These are phyloP conservation scores for Psylliodes chrysocephalus DNA, from an alignment of 2,888 invertebrate species.

Conservation along the genomic window DNA sequence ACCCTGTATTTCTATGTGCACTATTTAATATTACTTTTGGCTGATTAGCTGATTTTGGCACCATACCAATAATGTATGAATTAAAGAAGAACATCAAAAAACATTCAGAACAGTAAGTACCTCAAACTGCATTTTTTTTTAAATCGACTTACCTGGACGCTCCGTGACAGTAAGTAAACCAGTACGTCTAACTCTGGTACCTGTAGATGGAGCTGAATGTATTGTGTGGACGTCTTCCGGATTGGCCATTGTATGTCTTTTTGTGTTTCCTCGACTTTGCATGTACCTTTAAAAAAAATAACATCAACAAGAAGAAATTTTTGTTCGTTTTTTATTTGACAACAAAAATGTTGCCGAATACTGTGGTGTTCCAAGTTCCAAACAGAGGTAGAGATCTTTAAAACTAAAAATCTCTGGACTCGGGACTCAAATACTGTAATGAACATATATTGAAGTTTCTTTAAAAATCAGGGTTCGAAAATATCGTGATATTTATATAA, in stretches of 20 bases:
- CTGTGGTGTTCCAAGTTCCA: too few relatives aligned
- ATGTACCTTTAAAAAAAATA: constrained; percentile 72
- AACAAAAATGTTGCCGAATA: too few relatives aligned
- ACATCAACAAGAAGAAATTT: too few relatives aligned
- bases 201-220: constrained; percentile 53
- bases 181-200: constrained; percentile 75
- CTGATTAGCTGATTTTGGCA: not conserved
- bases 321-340: too few relatives aligned
- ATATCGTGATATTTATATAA: too few relatives aligned
- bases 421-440: too few relatives aligned
- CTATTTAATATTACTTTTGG: too few relatives aligned
- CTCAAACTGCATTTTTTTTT: not conserved
- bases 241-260: constrained; percentile 82
- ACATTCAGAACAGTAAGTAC: not conserved
- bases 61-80: not conserved
- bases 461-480: too few relatives aligned
- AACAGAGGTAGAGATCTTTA: too few relatives aligned
- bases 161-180: constrained; percentile 89
- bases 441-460: too few relatives aligned
- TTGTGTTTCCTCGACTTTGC: constrained; percentile 78
- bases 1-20: too few relatives aligned
- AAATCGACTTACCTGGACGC: constrained; percentile 76
- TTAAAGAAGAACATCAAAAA: not conserved
- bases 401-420: too few relatives aligned
- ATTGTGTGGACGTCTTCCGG: constrained; percentile 73